Percentiles rank a stretch among this genome's conserved stretches.
These are phyloP conservation scores for Zoroaster sp. DNA, from an alignment of 53 echinoderm and acorn worm genomes.

Conservation along the genomic window DNA sequence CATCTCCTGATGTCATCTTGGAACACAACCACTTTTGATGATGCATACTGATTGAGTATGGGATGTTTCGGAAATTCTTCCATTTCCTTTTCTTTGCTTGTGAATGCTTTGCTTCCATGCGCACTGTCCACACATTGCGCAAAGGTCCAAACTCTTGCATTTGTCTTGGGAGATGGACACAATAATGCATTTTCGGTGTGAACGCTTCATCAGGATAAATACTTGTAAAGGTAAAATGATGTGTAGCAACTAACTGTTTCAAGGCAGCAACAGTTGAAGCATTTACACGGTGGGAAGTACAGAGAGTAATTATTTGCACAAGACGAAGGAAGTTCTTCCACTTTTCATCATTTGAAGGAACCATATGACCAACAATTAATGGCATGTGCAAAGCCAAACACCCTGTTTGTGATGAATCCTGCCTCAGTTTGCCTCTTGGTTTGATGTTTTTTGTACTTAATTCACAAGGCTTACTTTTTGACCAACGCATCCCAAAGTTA, in stretches of 20 bases:
- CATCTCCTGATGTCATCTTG: too few relatives aligned
- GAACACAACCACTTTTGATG: constrained; percentile 65
- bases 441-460: constrained; percentile 15
- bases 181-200: constrained; percentile 76
- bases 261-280: constrained; percentile 39
- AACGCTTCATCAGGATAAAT: constrained; percentile 50
- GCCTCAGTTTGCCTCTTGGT: constrained; percentile 43
- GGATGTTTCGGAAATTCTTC: constrained; percentile 62
- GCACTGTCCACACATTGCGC: constrained; percentile 56
- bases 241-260: constrained; percentile 37
- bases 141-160: constrained; percentile 53
- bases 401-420: constrained; percentile 59
- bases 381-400: constrained; percentile 48
- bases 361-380: constrained; percentile 52
- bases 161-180: constrained; percentile 63
- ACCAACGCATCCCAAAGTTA: constrained; percentile 50
- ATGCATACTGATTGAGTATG: constrained; percentile 30
- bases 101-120: constrained; percentile 63
- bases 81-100: constrained; percentile 44
- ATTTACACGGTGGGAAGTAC: constrained; percentile 42
- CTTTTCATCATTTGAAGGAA: constrained; percentile 56
- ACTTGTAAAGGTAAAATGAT: constrained; percentile 29
- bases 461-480: constrained; percentile 29
- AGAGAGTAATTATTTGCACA: constrained; percentile 63
- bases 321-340: constrained; percentile 63